Base-by-base conservation (phyloP, 2,797 vertebrate genomes). In the Percopsis omiscomaycus region DNA sequence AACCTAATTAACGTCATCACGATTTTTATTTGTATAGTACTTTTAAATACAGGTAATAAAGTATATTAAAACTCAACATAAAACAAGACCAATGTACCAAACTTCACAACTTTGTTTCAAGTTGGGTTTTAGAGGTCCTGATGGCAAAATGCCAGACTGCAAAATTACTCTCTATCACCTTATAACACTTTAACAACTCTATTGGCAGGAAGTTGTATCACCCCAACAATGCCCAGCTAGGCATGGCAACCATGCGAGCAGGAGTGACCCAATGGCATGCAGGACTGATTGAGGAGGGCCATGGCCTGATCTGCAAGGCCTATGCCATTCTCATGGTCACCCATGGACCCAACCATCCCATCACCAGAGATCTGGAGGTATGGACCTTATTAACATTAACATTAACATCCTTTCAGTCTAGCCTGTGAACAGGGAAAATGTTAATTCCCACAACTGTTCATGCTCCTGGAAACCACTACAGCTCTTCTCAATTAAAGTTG, bases 201-300 rank as follows among this genome's bases (percentile, higher is more conserved):
- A 37, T 37, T 37, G 32, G 32, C 69, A 88, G 87, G 68, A 87
- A 84, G 73, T 27, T 99, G 57, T 96, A 95, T 74, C 96, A 96
- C 48, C 94, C 91, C 64, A 94, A 95, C 81, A 96, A 94, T 0
- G 94, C 96, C 1, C 94, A 94, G 66, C 80, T 98, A 75, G 97
- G 96, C 2, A 93, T 98, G 94, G 93, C 94, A 0, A 80, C 92
- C 71, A 97, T 98, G 96, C 79, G 93, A 29, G 92, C 95, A 1
- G 96, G 96, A 0, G 93, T 98, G 69, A 95, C 94, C 3, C 94
- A 96, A 75, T 98, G 97, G 96, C 96, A 98, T 0, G 95, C 94
- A 1, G 96, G 96, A 0, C 79, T 92, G 81, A 95, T 96, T 0
- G 95, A 98, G 75, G 84, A 50, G 0, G 96, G 94, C 1, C 97